Base-by-base conservation (phyloP, 23 tunicate species). In the Trididemnum nubilum region DNA sequence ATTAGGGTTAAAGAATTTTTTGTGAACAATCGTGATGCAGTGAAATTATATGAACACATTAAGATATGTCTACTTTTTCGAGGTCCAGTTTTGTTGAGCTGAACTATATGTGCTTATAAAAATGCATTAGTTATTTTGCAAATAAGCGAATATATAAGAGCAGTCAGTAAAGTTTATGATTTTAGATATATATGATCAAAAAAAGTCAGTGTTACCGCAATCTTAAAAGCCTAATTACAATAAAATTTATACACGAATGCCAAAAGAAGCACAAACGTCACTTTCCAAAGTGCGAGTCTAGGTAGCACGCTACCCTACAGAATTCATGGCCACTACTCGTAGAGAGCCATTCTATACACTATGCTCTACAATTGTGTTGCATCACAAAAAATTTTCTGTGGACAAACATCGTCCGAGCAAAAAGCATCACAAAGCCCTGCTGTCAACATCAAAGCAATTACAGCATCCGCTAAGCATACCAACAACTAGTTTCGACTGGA, bases 401-500 rank as follows among this genome's bases (percentile, higher is more conserved):
- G n/a, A n/a, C n/a, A n/a, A n/a, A n/a, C n/a, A n/a, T n/a, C n/a
- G n/a, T n/a, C n/a, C n/a, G n/a, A n/a, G n/a, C n/a, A n/a, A n/a
- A n/a, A n/a, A n/a, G n/a, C n/a, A n/a, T n/a, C n/a, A n/a, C 76
- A 70, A 70, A 34, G 39, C 38, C 39, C 39, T 70, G 76, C 32
- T 38, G 71, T 64, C 71, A 15, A 64, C 71, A 64, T 64, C 71
- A 24, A 19, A 70, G 76, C 76, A 70, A 70, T 25, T 37, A 70
- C 76, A 70, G 76, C 76, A 70, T 37, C 40, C 76, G 39, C 76
- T 70, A 70, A 70, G 39, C 76, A 70, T 70, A 70, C 76, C 76
- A 70, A 29, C 76, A 70, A 70, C 76, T 70, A 70, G 76, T 70
- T 70, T 70, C 39, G 79, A 38, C 31, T 73, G 59, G 59, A 73